Base-by-base conservation (phyloP, 1,140 invertebrate species). In the Phymastichus coffea region DNA sequence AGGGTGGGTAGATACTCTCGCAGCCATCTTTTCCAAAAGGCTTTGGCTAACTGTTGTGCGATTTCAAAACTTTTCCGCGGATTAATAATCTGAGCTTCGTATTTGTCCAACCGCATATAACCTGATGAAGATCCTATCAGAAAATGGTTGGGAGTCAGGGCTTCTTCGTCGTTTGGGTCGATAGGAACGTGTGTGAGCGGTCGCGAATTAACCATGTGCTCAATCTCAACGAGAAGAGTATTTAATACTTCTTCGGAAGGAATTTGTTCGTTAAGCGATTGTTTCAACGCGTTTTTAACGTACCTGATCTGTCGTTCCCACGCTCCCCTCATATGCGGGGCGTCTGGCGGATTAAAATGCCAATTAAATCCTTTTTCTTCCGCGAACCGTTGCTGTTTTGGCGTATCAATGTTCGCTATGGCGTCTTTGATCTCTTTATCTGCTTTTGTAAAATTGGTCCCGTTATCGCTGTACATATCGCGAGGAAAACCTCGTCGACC, bases 131-230 rank as follows among this genome's bases (percentile, higher is more conserved):
- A 10, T 25, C 70, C 68, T 22, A 70, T 65, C 1, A 75, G 33
- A 40, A 74, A 71, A 60, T 75, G 72, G 20, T 63, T 70, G 6
- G 70, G 68, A 8, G 70, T 66, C n/a, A 70, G 44, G 1, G 46
- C 38, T 22, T 46, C 47, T 12, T 57, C 20, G 33, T 68, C 65
- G 6, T 28, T 19, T n/a, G 55, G 46, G n/a, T 64, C 60, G 9
- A 58, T 38, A 0, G 63, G 22, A 4, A 70, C 40, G 14, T 37
- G 40, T 10, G 48, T 65, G 2, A 71, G 38, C 0, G 70, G 66
- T 19, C 69, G 26, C 12, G 56, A 61, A 53, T 71, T 71, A 3
- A 71, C 25, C 12, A 35, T 33, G 20, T 46, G 33, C 22, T 61
- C 59, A 3, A 56, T 26, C 9, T 43, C 23, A 12, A 49, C n/a